Evolutionary conservation across 2,888 invertebrate genomes (phyloP).

Genomic region (Prenolepis imparis): DNA sequence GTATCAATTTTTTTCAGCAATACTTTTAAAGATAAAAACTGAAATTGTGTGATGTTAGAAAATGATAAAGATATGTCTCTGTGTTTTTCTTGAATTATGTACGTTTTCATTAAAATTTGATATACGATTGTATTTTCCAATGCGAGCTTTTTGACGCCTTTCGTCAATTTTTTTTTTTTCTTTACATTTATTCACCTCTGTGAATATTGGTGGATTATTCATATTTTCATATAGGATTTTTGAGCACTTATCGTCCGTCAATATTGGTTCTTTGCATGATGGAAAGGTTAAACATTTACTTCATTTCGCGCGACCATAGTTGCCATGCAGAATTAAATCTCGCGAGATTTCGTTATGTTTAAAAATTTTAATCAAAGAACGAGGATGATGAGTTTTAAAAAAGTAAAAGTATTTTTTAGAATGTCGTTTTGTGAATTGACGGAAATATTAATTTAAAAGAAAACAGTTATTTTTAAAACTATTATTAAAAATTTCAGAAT

Average conservation of each 20-base stretch:
- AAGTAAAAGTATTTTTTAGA: neutral
- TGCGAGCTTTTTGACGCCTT: neutral
- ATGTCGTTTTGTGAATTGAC: neutral
- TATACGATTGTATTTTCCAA: neutral
- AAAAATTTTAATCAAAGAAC: conserved; percentile 24
- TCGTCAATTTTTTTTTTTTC: neutral
- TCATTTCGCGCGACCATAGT: conserved; percentile 27
- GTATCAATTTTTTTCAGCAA: neutral
- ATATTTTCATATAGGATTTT: conserved; percentile 33
- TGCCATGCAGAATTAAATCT: conserved; percentile 26
- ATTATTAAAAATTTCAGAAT: neutral
- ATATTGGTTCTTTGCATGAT: conserved; percentile 38
- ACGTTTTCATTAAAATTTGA: neutral
- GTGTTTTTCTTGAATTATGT: neutral
- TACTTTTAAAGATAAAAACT: neutral
- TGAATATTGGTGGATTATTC: neutral
- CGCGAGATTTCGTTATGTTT: neutral
- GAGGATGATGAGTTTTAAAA: neutral
- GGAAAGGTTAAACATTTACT: conserved; percentile 49
- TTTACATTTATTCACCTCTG: neutral
- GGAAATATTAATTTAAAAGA: neutral
- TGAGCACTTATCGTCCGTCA: conserved; percentile 20
- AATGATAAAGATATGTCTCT: neutral
- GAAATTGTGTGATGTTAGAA: neutral
- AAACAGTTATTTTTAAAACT: neutral